A percentile compares a stretch with the other conserved stretches of the same genome.
Conservation (phyloP, 2,888 invertebrate genomes). For the Lamellibrachia columna region DNA sequence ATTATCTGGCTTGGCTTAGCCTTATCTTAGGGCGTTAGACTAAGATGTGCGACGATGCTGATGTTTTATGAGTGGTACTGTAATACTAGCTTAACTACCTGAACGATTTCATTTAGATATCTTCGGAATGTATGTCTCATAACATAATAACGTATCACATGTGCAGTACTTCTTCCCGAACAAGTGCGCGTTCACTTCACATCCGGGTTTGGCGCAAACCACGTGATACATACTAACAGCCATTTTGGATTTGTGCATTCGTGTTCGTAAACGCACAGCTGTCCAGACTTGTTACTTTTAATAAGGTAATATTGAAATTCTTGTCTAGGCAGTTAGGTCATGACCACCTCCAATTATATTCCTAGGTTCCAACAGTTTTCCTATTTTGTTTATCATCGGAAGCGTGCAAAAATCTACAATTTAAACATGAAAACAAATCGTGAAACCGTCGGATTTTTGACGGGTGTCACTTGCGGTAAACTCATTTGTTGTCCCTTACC, state of each 20-base stretch:
- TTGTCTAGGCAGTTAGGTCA: not conserved
- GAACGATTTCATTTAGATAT: not conserved
- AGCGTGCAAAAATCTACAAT: not conserved
- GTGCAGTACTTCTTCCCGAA: not conserved
- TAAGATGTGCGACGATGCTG: no score
- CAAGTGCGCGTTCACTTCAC: slow-evolving; percentile 3
- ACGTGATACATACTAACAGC: not conserved
- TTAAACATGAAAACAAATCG: slow-evolving; percentile 16
- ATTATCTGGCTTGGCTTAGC: no score
- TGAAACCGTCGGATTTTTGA: not conserved
- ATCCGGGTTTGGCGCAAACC: slow-evolving; percentile 10
- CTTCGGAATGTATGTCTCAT: not conserved
- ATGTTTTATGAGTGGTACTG: not conserved
- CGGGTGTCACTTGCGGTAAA: not conserved
- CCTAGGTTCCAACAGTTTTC: not conserved
- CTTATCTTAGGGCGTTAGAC: no score
- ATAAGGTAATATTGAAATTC: slow-evolving; percentile 1
- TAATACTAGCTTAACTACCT: not conserved
- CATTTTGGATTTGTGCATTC: not conserved
- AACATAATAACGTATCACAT: slow-evolving; percentile 8
- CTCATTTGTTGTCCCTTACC: not conserved
- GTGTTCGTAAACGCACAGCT: slow-evolving; percentile 16
- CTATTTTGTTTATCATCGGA: not conserved
- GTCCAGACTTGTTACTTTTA: slow-evolving; percentile 16
- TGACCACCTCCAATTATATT: not conserved